These are phyloP conservation scores for Bradypodion pumilum DNA, from an alignment of 2,797 vertebrate genomes.

Conservation along the genomic window DNA sequence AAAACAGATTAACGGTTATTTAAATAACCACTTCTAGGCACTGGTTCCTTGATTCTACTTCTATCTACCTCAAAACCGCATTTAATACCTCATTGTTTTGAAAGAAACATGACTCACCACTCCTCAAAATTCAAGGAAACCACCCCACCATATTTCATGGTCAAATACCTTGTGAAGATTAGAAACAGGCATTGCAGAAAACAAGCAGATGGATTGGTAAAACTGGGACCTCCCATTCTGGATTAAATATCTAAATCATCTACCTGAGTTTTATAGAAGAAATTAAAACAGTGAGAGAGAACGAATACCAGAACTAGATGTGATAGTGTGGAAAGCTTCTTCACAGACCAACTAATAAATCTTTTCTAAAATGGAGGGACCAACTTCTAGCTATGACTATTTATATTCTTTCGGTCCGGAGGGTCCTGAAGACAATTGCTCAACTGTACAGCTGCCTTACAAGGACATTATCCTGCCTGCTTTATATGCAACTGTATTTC, in stretches of 20 bases:
- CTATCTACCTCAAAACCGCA: neutral
- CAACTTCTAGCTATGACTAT: constrained; percentile 44
- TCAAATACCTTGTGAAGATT: constrained; percentile 38
- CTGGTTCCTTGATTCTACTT: neutral
- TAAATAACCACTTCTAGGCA: constrained; percentile 11
- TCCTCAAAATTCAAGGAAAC: constrained; percentile 9
- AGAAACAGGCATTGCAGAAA: constrained; percentile 32
- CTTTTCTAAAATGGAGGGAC: constrained; percentile 49
- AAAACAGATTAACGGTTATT: neutral
- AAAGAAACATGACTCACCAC: neutral
- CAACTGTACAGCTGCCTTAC: constrained; percentile 28
- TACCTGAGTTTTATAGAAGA: neutral
- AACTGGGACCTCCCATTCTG: constrained; percentile 3
- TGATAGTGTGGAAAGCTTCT: constrained; percentile 18
- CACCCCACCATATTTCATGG: neutral
- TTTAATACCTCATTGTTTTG: constrained; percentile 26
- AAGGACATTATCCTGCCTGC: constrained; percentile 63
- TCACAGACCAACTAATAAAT: constrained; percentile 44
- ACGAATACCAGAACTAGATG: constrained; percentile 2
- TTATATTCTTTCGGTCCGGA: constrained; percentile 48
- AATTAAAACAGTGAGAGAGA: neutral
- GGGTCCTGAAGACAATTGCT: constrained; percentile 48
- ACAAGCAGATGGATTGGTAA: constrained; percentile 7
- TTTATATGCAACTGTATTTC: constrained; percentile 72
- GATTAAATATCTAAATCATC: neutral